Percentiles rank a stretch among this genome's conserved stretches.
Conservation (phyloP, 2,888 invertebrate genomes). For the Meandrusa payeni region DNA sequence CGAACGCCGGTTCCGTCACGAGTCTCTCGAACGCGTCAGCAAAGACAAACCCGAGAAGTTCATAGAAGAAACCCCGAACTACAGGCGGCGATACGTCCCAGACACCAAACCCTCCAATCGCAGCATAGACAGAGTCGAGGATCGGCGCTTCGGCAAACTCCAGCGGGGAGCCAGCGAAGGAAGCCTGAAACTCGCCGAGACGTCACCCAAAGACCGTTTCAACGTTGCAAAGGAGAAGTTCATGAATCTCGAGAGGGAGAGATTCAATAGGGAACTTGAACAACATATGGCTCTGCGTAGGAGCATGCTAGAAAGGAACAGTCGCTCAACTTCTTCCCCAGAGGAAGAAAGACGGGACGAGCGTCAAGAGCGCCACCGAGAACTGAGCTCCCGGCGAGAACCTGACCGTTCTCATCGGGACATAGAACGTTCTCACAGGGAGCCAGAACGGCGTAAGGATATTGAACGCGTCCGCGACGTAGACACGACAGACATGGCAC, state of each 20-base stretch:
- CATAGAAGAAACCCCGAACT: slow-evolving; percentile 54
- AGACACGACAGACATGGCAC: slow-evolving; percentile 47
- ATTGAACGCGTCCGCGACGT: slow-evolving; percentile 55
- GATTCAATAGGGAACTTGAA: slow-evolving; percentile 79
- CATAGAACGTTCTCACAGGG: slow-evolving; percentile 39
- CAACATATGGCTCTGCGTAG: slow-evolving; percentile 75
- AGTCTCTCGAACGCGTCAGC: slow-evolving; percentile 58
- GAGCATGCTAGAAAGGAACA: slow-evolving; percentile 74
- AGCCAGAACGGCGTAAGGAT: slow-evolving; percentile 54
- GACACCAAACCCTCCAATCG: slow-evolving; percentile 71
- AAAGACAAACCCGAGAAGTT: slow-evolving; percentile 67
- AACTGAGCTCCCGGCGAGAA: slow-evolving; percentile 66
- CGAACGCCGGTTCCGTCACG: slow-evolving; percentile 68
- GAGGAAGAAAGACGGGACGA: slow-evolving; percentile 76
- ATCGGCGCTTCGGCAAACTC: slow-evolving; percentile 66
- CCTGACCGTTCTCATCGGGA: slow-evolving; percentile 70
- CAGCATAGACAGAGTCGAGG: slow-evolving; percentile 70
- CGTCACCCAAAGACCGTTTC: slow-evolving; percentile 88
- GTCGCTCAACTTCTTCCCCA: slow-evolving; percentile 78
- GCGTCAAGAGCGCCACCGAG: slow-evolving; percentile 69
- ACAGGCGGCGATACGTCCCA: slow-evolving; percentile 75
- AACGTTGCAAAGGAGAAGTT: slow-evolving; percentile 94
- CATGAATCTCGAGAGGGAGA: slow-evolving; percentile 87
- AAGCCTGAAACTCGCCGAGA: slow-evolving; percentile 63
- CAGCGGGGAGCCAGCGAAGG: slow-evolving; percentile 71